These are phyloP conservation scores for Agriopis aurantiaria DNA, from an alignment of 2,888 invertebrate genomes.

Conservation along the genomic window DNA sequence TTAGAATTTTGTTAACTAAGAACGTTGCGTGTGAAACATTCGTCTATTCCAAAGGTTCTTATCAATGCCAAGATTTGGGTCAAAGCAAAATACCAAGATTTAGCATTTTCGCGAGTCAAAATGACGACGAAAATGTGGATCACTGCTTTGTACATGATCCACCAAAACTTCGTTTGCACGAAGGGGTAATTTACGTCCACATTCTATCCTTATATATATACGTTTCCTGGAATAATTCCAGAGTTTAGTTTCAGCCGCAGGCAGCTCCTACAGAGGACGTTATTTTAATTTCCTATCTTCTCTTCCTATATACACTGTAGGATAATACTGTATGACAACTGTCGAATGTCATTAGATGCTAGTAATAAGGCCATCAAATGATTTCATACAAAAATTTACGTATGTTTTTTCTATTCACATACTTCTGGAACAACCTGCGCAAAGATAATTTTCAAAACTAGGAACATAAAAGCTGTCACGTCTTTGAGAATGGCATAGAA, in stretches of 20 bases:
- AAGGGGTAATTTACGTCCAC: background rate
- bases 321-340: background rate
- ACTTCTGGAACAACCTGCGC: too few species aligned
- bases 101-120: background rate
- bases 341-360: background rate
- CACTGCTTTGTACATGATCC: background rate
- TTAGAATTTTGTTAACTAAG: background rate
- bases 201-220: background rate
- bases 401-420: too few species aligned
- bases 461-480: slow-evolving; percentile 21
- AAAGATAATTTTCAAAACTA: background rate
- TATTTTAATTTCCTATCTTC: background rate
- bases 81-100: background rate
- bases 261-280: background rate
- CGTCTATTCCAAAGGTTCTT: slow-evolving; percentile 23
- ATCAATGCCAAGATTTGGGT: slow-evolving; percentile 6
- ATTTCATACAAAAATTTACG: background rate
- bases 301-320: background rate
- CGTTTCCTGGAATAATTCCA: background rate
- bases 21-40: slow-evolving; percentile 24
- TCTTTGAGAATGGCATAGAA: slow-evolving; percentile 53
- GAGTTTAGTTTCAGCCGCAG: background rate
- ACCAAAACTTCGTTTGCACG: background rate
- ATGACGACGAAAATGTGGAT: background rate
- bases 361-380: background rate